Conservation (phyloP, 2,113 vertebrate species). For the Leptodactylus fuscus region DNA sequence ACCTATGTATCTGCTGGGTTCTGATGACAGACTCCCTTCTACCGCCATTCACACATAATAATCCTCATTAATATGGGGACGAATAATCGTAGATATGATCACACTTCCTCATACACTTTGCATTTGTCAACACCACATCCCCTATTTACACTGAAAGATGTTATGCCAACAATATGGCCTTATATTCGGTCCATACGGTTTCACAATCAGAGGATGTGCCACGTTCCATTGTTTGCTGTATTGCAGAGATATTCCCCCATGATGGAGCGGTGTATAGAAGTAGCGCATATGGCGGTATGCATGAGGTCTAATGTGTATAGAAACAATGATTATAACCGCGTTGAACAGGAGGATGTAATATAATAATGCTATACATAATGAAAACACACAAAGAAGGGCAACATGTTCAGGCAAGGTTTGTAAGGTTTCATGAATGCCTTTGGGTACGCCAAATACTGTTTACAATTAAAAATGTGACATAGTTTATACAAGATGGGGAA, state of each 20-base stretch:
- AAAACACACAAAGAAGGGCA: not conserved
- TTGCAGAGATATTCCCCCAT: not conserved
- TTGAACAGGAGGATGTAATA: not conserved
- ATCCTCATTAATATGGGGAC: too few species aligned
- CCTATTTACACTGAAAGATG: too few species aligned
- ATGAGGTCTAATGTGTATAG: not conserved
- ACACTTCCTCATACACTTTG: too few species aligned
- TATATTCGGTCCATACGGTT: too few species aligned
- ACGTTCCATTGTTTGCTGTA: too few species aligned
- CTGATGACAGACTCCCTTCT: too few species aligned
- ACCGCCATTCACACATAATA: too few species aligned
- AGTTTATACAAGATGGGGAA: not conserved
- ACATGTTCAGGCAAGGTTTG: not conserved
- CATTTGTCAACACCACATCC: too few species aligned
- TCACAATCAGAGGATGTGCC: too few species aligned
- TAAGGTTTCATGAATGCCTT: not conserved
- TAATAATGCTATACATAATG: not conserved
- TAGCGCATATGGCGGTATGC: not conserved
- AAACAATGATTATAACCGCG: not conserved
- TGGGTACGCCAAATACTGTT: not conserved
- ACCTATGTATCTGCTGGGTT: too few species aligned
- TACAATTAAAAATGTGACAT: constrained; percentile 6
- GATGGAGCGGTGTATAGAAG: not conserved
- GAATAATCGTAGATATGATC: too few species aligned
- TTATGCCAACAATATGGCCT: too few species aligned